Evolutionary conservation across 2,888 invertebrate species (phyloP).

Genomic region (Caenorhabditis wallacei): DNA sequence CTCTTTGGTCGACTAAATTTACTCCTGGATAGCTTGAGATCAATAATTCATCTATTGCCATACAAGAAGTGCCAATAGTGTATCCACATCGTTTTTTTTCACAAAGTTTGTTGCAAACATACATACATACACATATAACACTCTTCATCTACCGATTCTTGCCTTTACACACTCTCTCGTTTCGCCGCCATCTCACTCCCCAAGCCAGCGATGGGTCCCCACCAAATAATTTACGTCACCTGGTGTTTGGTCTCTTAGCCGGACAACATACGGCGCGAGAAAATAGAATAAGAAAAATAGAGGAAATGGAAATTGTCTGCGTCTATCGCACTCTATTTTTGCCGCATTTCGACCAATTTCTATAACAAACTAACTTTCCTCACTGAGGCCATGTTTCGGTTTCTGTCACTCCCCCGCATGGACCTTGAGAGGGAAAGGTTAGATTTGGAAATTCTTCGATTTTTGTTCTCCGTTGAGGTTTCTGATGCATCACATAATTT

Average conservation of each 20-base stretch:
- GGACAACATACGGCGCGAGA: conserved; percentile 39
- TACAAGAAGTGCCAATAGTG: conserved; percentile 32
- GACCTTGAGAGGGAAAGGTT: conserved; percentile 13
- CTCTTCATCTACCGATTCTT: conserved; percentile 38
- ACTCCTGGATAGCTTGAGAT: conserved; percentile 8
- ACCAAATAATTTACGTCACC: conserved; percentile 56
- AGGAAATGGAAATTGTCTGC: conserved; percentile 2
- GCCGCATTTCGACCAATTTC: conserved; percentile 46
- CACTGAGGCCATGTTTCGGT: conserved; percentile 29
- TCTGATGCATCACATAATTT: conserved; percentile 3
- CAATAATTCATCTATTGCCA: conserved; percentile 42
- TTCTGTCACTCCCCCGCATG: conserved; percentile 50
- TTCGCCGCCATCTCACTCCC: conserved; percentile 17
- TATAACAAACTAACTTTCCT: conserved; percentile 61
- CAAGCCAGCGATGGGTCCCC: not conserved
- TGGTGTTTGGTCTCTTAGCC: conserved; percentile 64
- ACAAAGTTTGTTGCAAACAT: conserved; percentile 46
- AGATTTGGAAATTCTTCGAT: not conserved
- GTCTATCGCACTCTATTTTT: conserved; percentile 8
- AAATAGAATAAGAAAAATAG: conserved; percentile 5
- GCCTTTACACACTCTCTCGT: conserved; percentile 29
- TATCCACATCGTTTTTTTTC: conserved; percentile 17
- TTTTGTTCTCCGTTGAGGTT: not conserved
- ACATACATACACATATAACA: conserved; percentile 42
- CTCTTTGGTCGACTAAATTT: conserved; percentile 37